phyloP scores from a whole-genome alignment of 1,140 invertebrate genomes.

The Ganaspis sp. region DNA sequence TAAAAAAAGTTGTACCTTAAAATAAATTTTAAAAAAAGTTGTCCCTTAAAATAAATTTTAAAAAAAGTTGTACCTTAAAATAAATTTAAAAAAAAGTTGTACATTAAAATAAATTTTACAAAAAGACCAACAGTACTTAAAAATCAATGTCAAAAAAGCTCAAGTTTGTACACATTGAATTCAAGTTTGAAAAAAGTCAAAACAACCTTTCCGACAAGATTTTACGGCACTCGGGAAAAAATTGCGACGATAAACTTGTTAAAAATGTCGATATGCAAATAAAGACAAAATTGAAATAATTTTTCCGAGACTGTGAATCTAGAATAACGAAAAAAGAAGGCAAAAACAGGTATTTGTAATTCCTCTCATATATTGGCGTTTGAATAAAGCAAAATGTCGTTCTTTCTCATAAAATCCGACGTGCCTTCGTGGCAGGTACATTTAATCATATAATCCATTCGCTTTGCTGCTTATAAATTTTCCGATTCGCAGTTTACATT shows the following conservation, averaged over 20 bases:
- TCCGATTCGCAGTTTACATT: conserved; percentile 17
- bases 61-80: too few relatives aligned
- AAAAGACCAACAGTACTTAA: too few relatives aligned
- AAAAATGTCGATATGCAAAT: conserved; percentile 1
- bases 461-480: conserved; percentile 28
- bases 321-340: neutral
- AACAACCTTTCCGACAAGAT: neutral
- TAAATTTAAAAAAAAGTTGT: too few relatives aligned
- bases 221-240: neutral
- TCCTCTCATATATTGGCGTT: conserved; percentile 17
- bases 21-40: too few relatives aligned
- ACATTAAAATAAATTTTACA: too few relatives aligned
- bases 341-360: conserved; percentile 20
- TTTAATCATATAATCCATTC: conserved; percentile 28
- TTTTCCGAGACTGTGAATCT: neutral
- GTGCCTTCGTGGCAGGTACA: conserved; percentile 17
- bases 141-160: too few relatives aligned
- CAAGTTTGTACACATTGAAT: too few relatives aligned
- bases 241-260: neutral
- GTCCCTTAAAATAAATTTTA: too few relatives aligned
- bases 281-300: neutral
- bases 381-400: conserved; percentile 11
- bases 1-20: too few relatives aligned
- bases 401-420: conserved; percentile 13
- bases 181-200: neutral